A percentile compares a stretch with the other conserved stretches of the same genome.
Evolutionary conservation across 2,797 vertebrate genomes (phyloP).

Genomic region (Molossus alvarezi): DNA sequence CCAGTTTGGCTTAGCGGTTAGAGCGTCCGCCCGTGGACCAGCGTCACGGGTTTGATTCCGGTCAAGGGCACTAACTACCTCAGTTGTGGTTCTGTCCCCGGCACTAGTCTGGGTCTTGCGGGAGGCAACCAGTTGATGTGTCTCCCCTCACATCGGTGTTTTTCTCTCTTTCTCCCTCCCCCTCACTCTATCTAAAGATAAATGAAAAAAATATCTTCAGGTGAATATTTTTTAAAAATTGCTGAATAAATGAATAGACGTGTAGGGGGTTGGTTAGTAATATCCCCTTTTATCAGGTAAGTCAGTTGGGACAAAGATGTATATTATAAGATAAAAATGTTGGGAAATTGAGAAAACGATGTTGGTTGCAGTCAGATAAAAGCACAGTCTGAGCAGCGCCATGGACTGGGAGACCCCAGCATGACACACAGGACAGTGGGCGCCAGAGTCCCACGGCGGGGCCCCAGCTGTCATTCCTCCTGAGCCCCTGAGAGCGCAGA

Average conservation of each 20-base stretch:
- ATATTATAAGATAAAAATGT: conserved; percentile 2
- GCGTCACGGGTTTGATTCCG: no score
- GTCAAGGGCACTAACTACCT: no score
- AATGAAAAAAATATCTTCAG: no score
- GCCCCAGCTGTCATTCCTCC: neutral
- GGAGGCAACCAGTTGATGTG: no score
- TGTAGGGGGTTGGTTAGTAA: neutral
- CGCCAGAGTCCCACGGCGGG: neutral
- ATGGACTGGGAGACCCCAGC: neutral
- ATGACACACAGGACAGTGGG: neutral
- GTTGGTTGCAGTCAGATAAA: conserved; percentile 38
- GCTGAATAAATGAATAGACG: neutral
- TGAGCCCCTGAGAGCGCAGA: neutral
- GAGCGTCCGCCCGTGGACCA: no score
- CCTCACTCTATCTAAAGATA: no score
- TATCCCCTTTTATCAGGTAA: neutral
- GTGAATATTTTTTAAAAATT: neutral
- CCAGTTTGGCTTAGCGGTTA: no score
- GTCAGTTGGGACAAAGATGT: neutral
- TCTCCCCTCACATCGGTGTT: no score
- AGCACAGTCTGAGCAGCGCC: neutral
- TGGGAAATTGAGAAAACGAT: conserved; percentile 3
- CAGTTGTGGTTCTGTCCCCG: no score
- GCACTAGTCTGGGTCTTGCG: no score
- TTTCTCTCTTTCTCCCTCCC: no score